These are phyloP conservation scores for Ectobius pallidus DNA, from an alignment of 2,888 invertebrate genomes.

Conservation along the genomic window DNA sequence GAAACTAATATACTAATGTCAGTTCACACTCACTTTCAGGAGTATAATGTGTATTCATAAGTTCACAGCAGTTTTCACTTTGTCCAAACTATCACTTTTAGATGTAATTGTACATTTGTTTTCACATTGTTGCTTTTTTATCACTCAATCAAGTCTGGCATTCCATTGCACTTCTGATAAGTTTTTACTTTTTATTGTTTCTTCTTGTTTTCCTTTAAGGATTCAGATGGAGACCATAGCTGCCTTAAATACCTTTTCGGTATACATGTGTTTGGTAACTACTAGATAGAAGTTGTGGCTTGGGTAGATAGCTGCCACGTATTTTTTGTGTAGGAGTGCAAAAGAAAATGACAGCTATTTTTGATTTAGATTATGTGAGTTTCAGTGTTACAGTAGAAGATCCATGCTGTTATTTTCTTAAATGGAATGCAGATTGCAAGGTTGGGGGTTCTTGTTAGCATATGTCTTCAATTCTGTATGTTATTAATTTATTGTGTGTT, in stretches of 20 bases:
- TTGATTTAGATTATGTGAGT: neutral
- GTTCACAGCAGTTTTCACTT: conserved; percentile 8
- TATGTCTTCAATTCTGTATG: conserved; percentile 31
- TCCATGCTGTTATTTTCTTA: conserved; percentile 31
- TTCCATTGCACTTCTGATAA: conserved; percentile 36
- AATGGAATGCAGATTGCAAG: conserved; percentile 34
- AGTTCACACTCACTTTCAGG: conserved; percentile 34
- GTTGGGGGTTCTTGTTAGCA: conserved; percentile 25
- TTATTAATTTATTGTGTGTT: conserved; percentile 11
- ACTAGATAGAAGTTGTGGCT: conserved; percentile 44
- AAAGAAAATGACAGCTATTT: conserved; percentile 31
- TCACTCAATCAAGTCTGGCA: conserved; percentile 29
- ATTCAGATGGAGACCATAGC: conserved; percentile 63
- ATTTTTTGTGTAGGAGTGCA: conserved; percentile 30
- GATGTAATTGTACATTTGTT: conserved; percentile 2
- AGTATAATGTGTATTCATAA: conserved; percentile 1
- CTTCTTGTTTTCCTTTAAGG: conserved; percentile 50
- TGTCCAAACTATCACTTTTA: conserved; percentile 16
- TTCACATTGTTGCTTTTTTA: conserved; percentile 22
- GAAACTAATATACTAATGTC: conserved; percentile 26
- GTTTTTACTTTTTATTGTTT: conserved; percentile 37
- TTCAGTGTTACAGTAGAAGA: conserved; percentile 14
- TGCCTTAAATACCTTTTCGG: conserved; percentile 75
- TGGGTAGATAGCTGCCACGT: conserved; percentile 39
- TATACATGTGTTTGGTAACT: conserved; percentile 67